Base-by-base conservation (phyloP, 2,113 vertebrate species). In the Stictonetta naevosa region DNA sequence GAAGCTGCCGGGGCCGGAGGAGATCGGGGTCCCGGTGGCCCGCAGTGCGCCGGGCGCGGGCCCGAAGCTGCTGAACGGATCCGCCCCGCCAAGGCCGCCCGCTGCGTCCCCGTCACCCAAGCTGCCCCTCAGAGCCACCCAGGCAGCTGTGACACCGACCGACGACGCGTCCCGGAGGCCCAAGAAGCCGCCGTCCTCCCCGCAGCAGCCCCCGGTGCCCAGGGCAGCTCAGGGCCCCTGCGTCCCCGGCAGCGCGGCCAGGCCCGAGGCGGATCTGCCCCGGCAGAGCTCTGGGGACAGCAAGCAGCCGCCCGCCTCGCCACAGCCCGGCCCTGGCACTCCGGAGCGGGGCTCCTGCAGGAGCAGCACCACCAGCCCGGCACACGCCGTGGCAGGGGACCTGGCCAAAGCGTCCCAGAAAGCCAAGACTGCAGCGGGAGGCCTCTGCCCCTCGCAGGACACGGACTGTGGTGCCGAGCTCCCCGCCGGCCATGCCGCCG, bases 281-380 rank as follows among this genome's bases (percentile, higher is more conserved):
- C 97, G 92, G 81, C 98, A 96, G 72, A 94, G 92, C 81, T 96
- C 97, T 63, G 97, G 97, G 64, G 98, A 98, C 64, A 89, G 90
- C 92, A 96, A 97, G 86, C 97, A 96, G 59, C 59, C 97, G 26
- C 98, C 98, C 98, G 98, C 99, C 98, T 98, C 98, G 95, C 96
- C 97, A 58, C 98, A 98, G 96, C 97, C 96, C 21, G 94, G 97
- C 48, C 91, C 96, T 0, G 19, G 56, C 33, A 72, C 42, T 1
- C 50, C 38, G 16, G 33, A 77, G 72, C 74, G 56, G 67, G 73
- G 28, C 69, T 95, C 84, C 5, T 5, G 40, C 9, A 13, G 86
- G 62, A 87, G 59, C 14, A 6, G 52, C 3, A 16, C 83, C 20
- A 50, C 88, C 66, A 97, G 96, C 79, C 94, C 92, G 0, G 94